phyloP scores from a whole-genome alignment of 2,113 vertebrate genomes.

The Rhineura floridana region DNA sequence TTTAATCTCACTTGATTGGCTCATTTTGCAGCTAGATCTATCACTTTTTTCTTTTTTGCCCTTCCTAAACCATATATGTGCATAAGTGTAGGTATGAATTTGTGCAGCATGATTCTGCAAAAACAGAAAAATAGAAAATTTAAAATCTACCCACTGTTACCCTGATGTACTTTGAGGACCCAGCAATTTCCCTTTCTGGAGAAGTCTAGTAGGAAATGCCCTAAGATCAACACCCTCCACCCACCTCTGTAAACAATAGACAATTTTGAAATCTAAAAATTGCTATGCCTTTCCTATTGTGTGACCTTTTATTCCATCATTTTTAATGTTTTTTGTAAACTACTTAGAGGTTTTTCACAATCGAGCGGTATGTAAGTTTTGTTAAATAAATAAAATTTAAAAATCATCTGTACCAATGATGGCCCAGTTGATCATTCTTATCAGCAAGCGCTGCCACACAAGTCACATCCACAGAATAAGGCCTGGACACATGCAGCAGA shows the following conservation, averaged over 20 bases:
- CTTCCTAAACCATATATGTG: neutral
- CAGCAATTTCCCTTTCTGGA: constrained; percentile 25
- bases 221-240: neutral
- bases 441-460: neutral
- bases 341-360: too few species aligned
- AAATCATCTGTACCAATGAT: neutral
- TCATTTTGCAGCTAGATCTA: neutral
- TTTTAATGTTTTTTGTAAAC: too few species aligned
- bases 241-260: neutral
- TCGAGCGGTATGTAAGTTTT: too few species aligned
- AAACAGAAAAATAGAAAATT: too few species aligned
- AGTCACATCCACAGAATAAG: neutral
- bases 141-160: neutral
- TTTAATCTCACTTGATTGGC: neutral
- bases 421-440: neutral
- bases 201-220: constrained; percentile 12
- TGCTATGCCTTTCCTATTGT: neutral
- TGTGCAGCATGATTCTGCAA: constrained; percentile 19
- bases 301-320: neutral
- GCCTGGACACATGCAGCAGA: neutral
- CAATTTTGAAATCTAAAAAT: neutral
- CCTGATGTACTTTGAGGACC: constrained; percentile 9
- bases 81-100: neutral
- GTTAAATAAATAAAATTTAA: too few species aligned
- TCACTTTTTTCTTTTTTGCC: neutral